Conservation (phyloP, 2,113 vertebrate species). For the Cercopithecus mona region DNA sequence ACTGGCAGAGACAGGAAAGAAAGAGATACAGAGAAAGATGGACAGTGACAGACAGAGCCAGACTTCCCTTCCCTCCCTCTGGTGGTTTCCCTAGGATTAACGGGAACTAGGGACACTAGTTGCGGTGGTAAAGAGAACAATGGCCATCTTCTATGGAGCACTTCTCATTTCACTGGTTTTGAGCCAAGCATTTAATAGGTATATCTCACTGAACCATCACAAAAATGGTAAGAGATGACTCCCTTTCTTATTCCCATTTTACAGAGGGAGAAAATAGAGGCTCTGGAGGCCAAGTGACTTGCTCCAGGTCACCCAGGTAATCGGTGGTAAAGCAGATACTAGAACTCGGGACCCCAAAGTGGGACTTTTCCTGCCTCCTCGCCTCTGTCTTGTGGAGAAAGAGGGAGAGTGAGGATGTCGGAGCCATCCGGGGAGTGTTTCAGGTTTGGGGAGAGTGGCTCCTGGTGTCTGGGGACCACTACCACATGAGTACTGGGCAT, state of each 20-base stretch:
- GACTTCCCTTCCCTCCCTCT: neutral
- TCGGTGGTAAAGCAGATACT: neutral
- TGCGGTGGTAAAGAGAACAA: neutral
- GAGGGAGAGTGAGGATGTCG: too few relatives aligned
- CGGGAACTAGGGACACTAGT: neutral
- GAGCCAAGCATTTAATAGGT: neutral
- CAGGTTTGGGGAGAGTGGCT: neutral
- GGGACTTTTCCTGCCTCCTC: neutral
- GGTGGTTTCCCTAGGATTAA: neutral
- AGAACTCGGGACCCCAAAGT: neutral
- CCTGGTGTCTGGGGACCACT: accelerated
- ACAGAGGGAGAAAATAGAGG: neutral
- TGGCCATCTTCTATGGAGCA: neutral
- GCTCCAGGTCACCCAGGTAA: neutral
- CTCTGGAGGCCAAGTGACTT: neutral
- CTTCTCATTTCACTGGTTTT: neutral
- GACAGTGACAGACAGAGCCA: too few relatives aligned
- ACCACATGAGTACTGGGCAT: neutral
- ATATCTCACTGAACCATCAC: neutral
- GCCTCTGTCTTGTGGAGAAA: too few relatives aligned
- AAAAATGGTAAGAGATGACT: neutral
- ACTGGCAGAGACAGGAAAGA: neutral
- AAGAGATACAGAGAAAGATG: too few relatives aligned
- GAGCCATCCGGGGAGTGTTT: neutral
- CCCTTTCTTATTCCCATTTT: neutral